These are phyloP conservation scores for Auanema freiburgensis DNA, from an alignment of 2,888 invertebrate species.

Conservation along the genomic window DNA sequence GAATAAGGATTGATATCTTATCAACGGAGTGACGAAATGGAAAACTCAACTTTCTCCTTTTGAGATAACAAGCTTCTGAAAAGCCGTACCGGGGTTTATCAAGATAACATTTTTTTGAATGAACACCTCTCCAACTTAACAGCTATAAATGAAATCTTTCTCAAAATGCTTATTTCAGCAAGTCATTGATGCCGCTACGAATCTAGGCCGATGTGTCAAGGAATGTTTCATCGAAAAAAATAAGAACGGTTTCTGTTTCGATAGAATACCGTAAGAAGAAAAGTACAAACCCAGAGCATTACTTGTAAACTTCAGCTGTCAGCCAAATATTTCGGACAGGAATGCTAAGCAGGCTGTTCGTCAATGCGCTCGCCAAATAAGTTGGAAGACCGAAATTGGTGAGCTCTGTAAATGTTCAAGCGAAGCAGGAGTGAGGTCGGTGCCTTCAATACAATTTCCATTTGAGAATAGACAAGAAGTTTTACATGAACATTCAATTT, in stretches of 20 bases:
- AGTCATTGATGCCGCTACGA: conserved; percentile 46
- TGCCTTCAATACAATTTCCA: conserved; percentile 4
- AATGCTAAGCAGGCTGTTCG: conserved; percentile 45
- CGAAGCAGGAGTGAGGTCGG: conserved; percentile 55
- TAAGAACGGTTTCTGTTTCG: conserved; percentile 53
- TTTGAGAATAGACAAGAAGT: background rate
- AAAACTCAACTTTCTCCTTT: background rate
- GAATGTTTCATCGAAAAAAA: conserved; percentile 57
- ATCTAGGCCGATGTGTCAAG: conserved; percentile 56
- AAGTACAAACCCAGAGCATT: background rate
- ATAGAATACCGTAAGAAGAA: conserved; percentile 38
- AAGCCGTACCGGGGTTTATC: background rate
- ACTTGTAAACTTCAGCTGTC: conserved; percentile 52
- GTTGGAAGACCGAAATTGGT: conserved; percentile 52
- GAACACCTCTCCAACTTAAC: too few species aligned
- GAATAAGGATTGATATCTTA: too few species aligned
- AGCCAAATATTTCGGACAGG: conserved; percentile 49
- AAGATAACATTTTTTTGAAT: too few species aligned
- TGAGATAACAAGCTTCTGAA: background rate
- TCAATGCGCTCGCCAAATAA: conserved; percentile 45
- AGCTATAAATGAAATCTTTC: background rate
- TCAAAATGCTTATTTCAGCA: conserved; percentile 23
- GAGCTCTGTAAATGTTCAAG: conserved; percentile 55
- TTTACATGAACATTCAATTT: too few species aligned
- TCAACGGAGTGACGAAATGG: too few species aligned